Evolutionary conservation across 2,888 invertebrate species (phyloP), one percentile per base, ranked within the genome.

Genomic region (Tipula unca): DNA sequence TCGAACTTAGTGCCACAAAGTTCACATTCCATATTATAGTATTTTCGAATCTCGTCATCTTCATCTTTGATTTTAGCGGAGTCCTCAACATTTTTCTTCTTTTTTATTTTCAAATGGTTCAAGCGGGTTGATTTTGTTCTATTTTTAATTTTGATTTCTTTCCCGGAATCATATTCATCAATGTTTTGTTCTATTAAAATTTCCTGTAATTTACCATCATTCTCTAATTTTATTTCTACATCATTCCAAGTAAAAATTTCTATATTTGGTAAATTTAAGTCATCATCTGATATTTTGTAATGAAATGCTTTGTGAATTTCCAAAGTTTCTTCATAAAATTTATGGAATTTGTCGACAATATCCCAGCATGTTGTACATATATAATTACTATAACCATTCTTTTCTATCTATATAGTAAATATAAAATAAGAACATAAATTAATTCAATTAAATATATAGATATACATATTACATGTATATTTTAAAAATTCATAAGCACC

Each of bases 341-440:
- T 88, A 87, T 90, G 89, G 82, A 90, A 90, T 85, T 89, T 89
- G 0, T 88, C 88, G 3, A 90, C 88, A 86, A 89, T 89, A n/a
- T 88, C 87, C 90, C 90, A 90, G 86, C 90, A 90, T 13, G 86
- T 85, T 36, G 88, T 87, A 86, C 90, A 90, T 2, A 90, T 87
- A 14, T 88, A 89, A 13, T 89, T 90, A n/a, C 90, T 90, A 86
- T 90, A 89, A 8, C 87, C 87, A 87, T 90, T 89, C 86, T 88
- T 88, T 10, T 88, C 87, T 87, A 88, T 86, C 0, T 89, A 89
- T 90, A 90, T 39, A 20, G 17, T 48, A 48, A 48, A 35, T 5
- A 36, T n/a, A n/a, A n/a, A n/a, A n/a, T n/a, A n/a, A n/a, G n/a
- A n/a, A n/a, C n/a, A n/a, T n/a, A n/a, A n/a, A n/a, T n/a, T n/a